These are phyloP conservation scores for Novumbra hubbsi DNA, from an alignment of 2,797 vertebrate genomes.

Conservation along the genomic window DNA sequence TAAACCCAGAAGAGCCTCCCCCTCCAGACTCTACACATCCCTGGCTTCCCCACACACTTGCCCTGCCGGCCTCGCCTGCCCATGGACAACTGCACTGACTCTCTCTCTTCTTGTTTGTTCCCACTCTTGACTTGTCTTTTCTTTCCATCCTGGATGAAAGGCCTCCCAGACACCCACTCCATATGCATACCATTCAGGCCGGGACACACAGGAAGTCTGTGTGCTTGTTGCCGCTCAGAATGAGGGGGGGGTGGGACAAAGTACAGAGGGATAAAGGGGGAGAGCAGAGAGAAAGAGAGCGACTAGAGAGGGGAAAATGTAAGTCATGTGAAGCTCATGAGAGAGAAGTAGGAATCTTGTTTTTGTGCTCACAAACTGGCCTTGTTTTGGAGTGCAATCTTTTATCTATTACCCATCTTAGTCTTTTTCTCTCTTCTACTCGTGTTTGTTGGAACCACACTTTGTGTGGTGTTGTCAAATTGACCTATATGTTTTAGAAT, in stretches of 20 bases:
- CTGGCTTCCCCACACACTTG: slow-evolving; percentile 30
- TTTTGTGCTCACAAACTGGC: slow-evolving; percentile 26
- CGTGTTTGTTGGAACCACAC: slow-evolving; percentile 11
- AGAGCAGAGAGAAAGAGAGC: not conserved
- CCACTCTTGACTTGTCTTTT: slow-evolving; percentile 37
- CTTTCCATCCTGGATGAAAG: slow-evolving; percentile 78
- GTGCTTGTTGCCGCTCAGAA: slow-evolving; percentile 53
- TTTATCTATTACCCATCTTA: slow-evolving; percentile 6
- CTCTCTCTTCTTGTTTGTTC: slow-evolving; percentile 41
- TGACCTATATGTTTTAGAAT: not conserved
- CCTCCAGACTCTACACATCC: too few species aligned
- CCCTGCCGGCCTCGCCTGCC: slow-evolving; percentile 42
- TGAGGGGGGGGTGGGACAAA: slow-evolving; percentile 36
- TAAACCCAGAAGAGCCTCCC: too few species aligned
- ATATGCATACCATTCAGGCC: slow-evolving; percentile 79
- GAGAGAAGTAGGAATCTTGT: slow-evolving; percentile 65
- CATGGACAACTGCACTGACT: slow-evolving; percentile 75
- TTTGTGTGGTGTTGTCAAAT: not conserved
- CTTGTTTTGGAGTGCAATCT: slow-evolving; percentile 32
- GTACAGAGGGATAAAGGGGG: slow-evolving; percentile 25
- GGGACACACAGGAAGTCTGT: slow-evolving; percentile 82
- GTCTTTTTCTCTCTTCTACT: slow-evolving; percentile 8
- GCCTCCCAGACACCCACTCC: slow-evolving; percentile 79
- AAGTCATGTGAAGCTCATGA: slow-evolving; percentile 80
- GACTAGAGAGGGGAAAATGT: slow-evolving; percentile 58